These are phyloP conservation scores for Lissocephala sabroskyi DNA, from an alignment of 2,888 invertebrate species.

Conservation along the genomic window DNA sequence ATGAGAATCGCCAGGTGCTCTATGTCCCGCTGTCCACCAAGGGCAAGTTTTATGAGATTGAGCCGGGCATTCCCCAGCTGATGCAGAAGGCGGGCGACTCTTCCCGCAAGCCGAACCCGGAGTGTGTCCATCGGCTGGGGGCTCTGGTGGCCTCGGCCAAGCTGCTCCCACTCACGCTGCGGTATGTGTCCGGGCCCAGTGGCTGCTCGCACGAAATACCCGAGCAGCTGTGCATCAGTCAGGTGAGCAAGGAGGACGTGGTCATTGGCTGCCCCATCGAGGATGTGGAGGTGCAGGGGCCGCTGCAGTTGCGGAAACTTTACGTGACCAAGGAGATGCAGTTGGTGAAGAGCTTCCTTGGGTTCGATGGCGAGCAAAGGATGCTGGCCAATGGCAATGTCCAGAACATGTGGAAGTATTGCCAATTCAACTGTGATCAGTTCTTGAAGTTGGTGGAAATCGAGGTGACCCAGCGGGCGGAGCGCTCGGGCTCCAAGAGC, in stretches of 20 bases:
- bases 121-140: constrained; percentile 71
- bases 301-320: constrained; percentile 73
- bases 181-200: constrained; percentile 69
- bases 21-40: constrained; percentile 84
- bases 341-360: constrained; percentile 67
- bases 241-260: constrained; percentile 68
- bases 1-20: constrained; percentile 81
- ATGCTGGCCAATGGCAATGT: constrained; percentile 72
- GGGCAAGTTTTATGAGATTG: constrained; percentile 81
- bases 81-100: constrained; percentile 65
- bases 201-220: constrained; percentile 65
- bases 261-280: constrained; percentile 75
- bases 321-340: constrained; percentile 72
- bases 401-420: constrained; percentile 71
- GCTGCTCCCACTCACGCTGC: constrained; percentile 67
- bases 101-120: constrained; percentile 68
- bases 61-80: constrained; percentile 75
- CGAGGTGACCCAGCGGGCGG: constrained; percentile 70
- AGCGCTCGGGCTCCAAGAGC: constrained; percentile 72
- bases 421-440: constrained; percentile 72
- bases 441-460: constrained; percentile 70
- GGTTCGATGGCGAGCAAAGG: constrained; percentile 71
- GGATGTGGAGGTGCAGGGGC: constrained; percentile 72
- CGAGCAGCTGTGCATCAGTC: constrained; percentile 68
- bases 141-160: constrained; percentile 61